Evolutionary conservation across 1,140 invertebrate species (phyloP).

Genomic region (Brachionus sp.): DNA sequence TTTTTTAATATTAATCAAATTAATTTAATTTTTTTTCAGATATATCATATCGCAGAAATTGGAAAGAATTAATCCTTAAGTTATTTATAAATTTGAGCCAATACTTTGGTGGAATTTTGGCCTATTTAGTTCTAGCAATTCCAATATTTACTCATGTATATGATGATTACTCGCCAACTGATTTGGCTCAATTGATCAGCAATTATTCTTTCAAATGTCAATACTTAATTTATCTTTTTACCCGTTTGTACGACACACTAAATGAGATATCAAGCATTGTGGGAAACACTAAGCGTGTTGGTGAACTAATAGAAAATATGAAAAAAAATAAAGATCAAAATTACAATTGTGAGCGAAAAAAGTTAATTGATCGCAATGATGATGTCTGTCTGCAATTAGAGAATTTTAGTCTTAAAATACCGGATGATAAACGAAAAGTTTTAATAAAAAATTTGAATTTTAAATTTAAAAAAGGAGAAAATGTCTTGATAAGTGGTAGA

Average conservation of each 20-base stretch:
- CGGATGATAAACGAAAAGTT: background rate
- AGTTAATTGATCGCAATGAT: background rate
- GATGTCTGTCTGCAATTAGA: conserved; percentile 13
- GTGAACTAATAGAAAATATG: background rate
- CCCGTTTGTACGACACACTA: conserved; percentile 63
- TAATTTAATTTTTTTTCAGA: background rate
- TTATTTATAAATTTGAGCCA: conserved; percentile 62
- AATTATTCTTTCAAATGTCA: conserved; percentile 66
- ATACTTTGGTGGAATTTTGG: conserved; percentile 66
- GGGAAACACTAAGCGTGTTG: conserved; percentile 63
- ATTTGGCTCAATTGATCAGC: conserved; percentile 64
- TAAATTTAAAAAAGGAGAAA: conserved; percentile 48
- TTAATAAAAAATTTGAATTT: conserved; percentile 26
- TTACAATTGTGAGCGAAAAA: background rate
- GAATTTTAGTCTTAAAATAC: background rate
- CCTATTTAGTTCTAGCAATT: conserved; percentile 65
- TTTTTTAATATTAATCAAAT: too few relatives aligned
- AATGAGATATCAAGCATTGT: conserved; percentile 61
- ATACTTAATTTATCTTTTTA: conserved; percentile 66
- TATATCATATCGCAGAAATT: conserved; percentile 32
- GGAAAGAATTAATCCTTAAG: conserved; percentile 51
- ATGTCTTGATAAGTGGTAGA: conserved; percentile 64
- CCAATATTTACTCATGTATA: conserved; percentile 66
- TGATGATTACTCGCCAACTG: conserved; percentile 58
- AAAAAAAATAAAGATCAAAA: background rate